Percentiles rank a stretch among this genome's conserved stretches.
Conservation (phyloP, 2,797 vertebrate species). For the Sebastes matsubarae region DNA sequence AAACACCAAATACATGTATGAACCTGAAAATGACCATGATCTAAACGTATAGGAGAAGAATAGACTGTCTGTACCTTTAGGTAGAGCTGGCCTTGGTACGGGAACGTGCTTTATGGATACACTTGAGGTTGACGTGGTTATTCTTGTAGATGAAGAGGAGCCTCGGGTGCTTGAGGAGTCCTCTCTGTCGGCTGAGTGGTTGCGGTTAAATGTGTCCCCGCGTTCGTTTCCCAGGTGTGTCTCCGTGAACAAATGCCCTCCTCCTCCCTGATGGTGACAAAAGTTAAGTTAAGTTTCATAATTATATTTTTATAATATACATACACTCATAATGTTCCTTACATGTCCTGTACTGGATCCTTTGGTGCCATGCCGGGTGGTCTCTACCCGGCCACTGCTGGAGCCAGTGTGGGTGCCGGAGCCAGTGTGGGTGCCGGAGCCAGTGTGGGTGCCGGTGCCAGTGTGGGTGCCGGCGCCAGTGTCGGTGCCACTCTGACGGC, state of each 20-base stretch:
- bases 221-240: conserved; percentile 57
- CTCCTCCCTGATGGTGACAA: conserved; percentile 43
- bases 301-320: not conserved
- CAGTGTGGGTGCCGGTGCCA: too few species aligned
- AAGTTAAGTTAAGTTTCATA: not conserved
- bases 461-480: too few species aligned
- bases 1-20: too few species aligned
- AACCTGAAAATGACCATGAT: too few species aligned
- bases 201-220: conserved; percentile 65
- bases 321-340: not conserved
- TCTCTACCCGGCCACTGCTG: conserved; percentile 7
- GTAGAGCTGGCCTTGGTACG: conserved; percentile 64
- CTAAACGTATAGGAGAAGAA: not conserved
- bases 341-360: conserved; percentile 59
- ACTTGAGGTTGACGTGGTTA: conserved; percentile 52
- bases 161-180: conserved; percentile 21
- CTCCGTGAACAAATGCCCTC: not conserved
- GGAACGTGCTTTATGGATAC: conserved; percentile 54
- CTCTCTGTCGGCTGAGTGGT: conserved; percentile 41
- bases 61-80: conserved; percentile 73
- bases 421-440: too few species aligned
- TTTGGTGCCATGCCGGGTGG: conserved; percentile 11
- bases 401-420: too few species aligned
- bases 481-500: not conserved
- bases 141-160: conserved; percentile 60